Conservation (phyloP, 2,888 invertebrate species). For the Oscheius sp. region DNA sequence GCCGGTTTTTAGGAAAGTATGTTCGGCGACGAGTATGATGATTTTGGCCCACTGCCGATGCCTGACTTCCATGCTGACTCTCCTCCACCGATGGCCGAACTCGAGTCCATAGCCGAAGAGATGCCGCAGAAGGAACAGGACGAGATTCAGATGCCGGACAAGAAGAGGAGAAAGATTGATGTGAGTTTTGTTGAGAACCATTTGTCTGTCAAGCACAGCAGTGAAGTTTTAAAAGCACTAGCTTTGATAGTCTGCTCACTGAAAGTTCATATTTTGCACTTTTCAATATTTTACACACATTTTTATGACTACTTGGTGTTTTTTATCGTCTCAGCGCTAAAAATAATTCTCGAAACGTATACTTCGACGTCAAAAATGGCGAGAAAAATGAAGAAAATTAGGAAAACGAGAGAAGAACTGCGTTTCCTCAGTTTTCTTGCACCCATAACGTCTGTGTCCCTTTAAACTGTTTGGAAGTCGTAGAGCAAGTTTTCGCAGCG, state of each 20-base stretch:
- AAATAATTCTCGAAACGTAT: not conserved
- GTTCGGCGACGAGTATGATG: conserved; percentile 27
- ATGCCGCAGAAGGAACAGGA: conserved; percentile 30
- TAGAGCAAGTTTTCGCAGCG: too few relatives aligned
- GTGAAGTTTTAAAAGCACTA: not conserved
- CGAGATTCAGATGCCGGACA: conserved; percentile 33
- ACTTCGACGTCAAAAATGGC: too few relatives aligned
- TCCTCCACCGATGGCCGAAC: conserved; percentile 35
- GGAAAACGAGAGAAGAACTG: too few relatives aligned
- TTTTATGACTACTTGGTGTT: too few relatives aligned
- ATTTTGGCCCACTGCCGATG: conserved; percentile 20
- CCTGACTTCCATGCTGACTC: conserved; percentile 14
- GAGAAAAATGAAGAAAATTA: too few relatives aligned
- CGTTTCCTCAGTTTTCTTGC: not conserved
- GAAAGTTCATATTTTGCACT: too few relatives aligned
- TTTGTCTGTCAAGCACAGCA: not conserved
- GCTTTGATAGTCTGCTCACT: too few relatives aligned
- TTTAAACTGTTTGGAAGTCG: too few relatives aligned
- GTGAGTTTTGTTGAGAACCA: not conserved
- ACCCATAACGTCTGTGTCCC: not conserved
- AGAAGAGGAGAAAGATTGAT: conserved; percentile 38
- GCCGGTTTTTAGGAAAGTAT: conserved; percentile 15
- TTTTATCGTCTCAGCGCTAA: too few relatives aligned
- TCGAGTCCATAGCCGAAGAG: conserved; percentile 18
- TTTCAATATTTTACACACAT: too few relatives aligned